phyloP scores from a whole-genome alignment of 2,113 vertebrate species.

The Platycercus adscitus region DNA sequence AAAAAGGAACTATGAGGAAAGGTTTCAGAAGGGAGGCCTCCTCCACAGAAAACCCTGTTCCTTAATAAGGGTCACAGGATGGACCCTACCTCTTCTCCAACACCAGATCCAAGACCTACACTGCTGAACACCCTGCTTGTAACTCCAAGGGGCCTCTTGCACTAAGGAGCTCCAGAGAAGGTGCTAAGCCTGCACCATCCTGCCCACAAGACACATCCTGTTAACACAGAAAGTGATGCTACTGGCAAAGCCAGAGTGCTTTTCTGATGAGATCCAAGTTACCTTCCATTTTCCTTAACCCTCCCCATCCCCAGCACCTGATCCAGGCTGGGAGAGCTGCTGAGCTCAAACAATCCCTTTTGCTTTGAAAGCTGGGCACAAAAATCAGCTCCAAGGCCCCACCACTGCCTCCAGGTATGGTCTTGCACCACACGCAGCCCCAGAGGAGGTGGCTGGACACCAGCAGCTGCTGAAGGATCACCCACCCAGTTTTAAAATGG shows the following conservation, averaged over 20 bases:
- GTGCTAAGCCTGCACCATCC: neutral
- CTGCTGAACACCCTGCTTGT: neutral
- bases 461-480: neutral
- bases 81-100: neutral
- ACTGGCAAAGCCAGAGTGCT: neutral
- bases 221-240: neutral
- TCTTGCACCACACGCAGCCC: too few species aligned
- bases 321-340: neutral
- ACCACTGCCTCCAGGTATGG: fast-evolving
- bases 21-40: neutral
- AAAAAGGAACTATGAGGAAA: neutral
- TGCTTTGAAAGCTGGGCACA: neutral
- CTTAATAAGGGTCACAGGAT: fast-evolving
- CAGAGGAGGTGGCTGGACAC: neutral
- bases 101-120: fast-evolving
- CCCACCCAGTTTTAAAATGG: neutral
- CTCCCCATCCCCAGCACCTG: neutral
- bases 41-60: neutral
- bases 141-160: neutral
- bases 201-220: neutral
- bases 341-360: neutral
- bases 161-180: neutral
- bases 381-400: neutral
- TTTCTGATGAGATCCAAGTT: neutral
- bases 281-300: neutral